Evolutionary conservation across 2,888 invertebrate genomes (phyloP).

Genomic region (Hybos culiciformis): DNA sequence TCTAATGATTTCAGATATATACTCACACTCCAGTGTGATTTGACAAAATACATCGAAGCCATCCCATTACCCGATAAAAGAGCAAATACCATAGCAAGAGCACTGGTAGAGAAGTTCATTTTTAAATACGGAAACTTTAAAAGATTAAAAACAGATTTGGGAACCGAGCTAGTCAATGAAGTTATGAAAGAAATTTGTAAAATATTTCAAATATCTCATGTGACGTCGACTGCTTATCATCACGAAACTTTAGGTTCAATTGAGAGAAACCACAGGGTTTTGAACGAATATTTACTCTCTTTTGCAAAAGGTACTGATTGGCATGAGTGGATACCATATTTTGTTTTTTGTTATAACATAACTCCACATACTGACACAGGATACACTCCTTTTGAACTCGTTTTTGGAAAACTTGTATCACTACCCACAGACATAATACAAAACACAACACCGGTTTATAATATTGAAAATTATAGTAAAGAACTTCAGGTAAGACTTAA

Average conservation of each 20-base stretch:
- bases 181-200: constrained; percentile 3
- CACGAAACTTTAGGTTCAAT: constrained; percentile 8
- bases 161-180: constrained; percentile 9
- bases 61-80: constrained; percentile 8
- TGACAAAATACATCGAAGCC: constrained; percentile 11
- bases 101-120: constrained; percentile 4
- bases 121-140: constrained; percentile 7
- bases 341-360: not conserved
- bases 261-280: constrained; percentile 7
- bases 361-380: not conserved
- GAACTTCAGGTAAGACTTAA: no score
- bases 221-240: constrained; percentile 9
- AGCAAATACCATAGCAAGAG: constrained; percentile 4
- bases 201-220: not conserved
- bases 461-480: no score
- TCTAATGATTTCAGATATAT: constrained; percentile 10
- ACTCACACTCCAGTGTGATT: constrained; percentile 9
- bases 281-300: constrained; percentile 5
- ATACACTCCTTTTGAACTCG: not conserved
- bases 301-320: constrained; percentile 1
- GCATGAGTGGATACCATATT: constrained; percentile 1
- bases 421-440: not conserved
- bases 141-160: constrained; percentile 7
- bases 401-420: not conserved
- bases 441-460: no score